phyloP scores from a whole-genome alignment of 2,113 vertebrate genomes.

The Hypocryptadius cinnamomeus region DNA sequence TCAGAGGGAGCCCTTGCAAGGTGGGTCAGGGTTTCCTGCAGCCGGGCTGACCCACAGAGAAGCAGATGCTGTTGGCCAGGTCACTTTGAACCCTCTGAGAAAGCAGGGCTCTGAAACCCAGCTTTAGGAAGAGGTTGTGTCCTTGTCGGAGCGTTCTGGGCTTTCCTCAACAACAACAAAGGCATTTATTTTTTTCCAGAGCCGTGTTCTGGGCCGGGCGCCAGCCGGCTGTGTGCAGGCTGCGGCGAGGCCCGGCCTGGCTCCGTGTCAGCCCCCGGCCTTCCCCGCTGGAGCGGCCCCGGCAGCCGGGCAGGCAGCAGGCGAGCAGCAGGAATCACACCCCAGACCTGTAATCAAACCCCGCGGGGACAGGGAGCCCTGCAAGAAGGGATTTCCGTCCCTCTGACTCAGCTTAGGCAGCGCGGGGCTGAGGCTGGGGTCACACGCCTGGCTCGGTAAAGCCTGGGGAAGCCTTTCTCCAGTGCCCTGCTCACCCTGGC shows the following conservation, averaged over 20 bases:
- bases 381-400: background rate
- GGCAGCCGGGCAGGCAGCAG: background rate
- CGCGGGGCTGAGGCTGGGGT: background rate
- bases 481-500: background rate
- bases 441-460: background rate
- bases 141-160: background rate
- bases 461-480: rapidly evolving
- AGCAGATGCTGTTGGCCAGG: background rate
- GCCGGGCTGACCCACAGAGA: background rate
- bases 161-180: constrained; percentile 44
- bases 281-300: background rate
- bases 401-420: background rate
- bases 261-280: background rate
- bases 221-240: constrained; percentile 10
- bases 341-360: background rate
- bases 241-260: background rate
- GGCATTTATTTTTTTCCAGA: background rate
- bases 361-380: background rate
- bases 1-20: background rate
- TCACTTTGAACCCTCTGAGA: background rate
- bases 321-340: background rate
- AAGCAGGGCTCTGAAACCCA: background rate
- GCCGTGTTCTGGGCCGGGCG: background rate
- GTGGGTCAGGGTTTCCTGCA: background rate
- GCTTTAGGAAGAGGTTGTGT: background rate